These are phyloP conservation scores for Setophaga kirtlandii DNA, from an alignment of 2,113 vertebrate species.

Conservation along the genomic window DNA sequence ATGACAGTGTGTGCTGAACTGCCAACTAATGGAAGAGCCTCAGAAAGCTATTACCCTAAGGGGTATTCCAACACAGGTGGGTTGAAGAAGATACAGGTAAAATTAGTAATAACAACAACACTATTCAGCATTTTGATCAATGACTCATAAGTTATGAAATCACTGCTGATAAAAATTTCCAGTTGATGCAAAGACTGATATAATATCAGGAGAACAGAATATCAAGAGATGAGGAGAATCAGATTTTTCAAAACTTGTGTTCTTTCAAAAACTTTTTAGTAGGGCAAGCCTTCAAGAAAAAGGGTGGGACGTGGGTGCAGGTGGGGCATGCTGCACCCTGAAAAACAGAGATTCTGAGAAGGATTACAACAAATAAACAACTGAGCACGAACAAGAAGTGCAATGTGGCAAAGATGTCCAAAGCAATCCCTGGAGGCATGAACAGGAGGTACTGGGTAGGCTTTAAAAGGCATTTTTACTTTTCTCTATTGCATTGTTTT, in stretches of 20 bases:
- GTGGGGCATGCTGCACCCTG: background rate
- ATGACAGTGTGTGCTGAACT: background rate
- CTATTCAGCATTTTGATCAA: background rate
- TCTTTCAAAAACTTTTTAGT: background rate
- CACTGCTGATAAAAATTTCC: background rate
- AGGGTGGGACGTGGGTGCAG: background rate
- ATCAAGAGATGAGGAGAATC: background rate
- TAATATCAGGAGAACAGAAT: background rate
- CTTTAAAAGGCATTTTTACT: background rate
- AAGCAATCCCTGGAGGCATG: background rate
- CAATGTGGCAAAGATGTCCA: background rate
- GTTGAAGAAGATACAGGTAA: background rate
- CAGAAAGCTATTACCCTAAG: background rate
- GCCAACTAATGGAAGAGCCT: background rate
- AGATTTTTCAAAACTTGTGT: background rate
- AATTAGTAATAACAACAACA: background rate
- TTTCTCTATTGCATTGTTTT: slow-evolving; percentile 36
- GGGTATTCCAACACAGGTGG: background rate
- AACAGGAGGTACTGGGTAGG: background rate
- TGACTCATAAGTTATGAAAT: background rate
- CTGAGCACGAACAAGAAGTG: background rate
- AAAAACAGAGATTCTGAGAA: background rate
- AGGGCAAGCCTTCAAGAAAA: background rate
- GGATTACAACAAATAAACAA: background rate
- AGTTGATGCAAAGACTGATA: background rate